Percentiles rank a stretch among this genome's conserved stretches.
Conservation (phyloP, 1,140 invertebrate genomes). For the Holotrichia oblita region DNA sequence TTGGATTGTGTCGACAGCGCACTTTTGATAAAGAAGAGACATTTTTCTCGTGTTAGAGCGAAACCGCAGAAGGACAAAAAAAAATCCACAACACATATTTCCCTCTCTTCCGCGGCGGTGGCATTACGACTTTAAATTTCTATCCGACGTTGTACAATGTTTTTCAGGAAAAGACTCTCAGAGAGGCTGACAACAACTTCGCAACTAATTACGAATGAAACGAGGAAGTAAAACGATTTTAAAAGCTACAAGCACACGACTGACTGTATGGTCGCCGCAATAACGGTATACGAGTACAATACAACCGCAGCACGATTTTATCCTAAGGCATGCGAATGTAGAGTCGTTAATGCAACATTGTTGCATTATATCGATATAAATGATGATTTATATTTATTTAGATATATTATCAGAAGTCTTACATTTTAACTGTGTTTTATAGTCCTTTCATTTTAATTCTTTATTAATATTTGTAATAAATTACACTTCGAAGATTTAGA, state of each 20-base stretch:
- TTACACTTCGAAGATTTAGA: not conserved
- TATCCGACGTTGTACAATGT: conserved; percentile 11
- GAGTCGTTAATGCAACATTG: not conserved
- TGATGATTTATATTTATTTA: not conserved
- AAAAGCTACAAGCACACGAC: not conserved
- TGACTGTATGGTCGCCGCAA: not conserved
- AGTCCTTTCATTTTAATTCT: no score
- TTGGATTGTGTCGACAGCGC: conserved; percentile 17
- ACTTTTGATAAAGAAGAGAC: conserved; percentile 24
- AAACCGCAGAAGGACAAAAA: conserved; percentile 4
- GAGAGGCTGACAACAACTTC: conserved; percentile 12
- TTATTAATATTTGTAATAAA: not conserved
- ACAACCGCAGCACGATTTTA: not conserved
- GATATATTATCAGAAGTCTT: not conserved
- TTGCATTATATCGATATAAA: not conserved
- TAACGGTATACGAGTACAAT: not conserved
- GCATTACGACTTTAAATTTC: conserved; percentile 28
- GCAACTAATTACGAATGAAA: conserved; percentile 19
- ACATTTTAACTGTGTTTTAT: no score
- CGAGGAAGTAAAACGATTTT: conserved; percentile 13
- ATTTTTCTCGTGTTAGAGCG: conserved; percentile 11
- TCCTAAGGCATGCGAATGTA: not conserved
- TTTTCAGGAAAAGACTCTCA: conserved; percentile 21
- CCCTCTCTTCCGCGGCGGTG: not conserved
- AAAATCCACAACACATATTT: conserved; percentile 20